phyloP scores from a whole-genome alignment of 2,797 vertebrate species.

The Enteromius afrohamiltoni region DNA sequence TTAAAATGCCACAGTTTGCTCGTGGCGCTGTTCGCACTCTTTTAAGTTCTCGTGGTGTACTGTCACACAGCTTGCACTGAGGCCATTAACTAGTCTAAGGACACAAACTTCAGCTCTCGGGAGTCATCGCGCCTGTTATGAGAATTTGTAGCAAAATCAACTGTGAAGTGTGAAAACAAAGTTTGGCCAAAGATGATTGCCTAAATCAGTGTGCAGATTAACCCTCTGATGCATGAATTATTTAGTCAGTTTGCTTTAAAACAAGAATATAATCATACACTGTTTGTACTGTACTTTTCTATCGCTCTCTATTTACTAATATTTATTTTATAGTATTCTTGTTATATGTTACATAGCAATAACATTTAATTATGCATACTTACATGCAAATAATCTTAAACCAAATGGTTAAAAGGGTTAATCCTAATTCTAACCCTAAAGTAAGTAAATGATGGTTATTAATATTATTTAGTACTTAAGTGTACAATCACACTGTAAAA shows the following conservation, averaged over 20 bases:
- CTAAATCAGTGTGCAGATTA: neutral
- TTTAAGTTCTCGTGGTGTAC: constrained; percentile 42
- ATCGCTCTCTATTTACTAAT: neutral
- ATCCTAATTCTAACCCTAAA: neutral
- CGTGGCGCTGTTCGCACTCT: constrained; percentile 44
- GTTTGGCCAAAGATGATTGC: neutral
- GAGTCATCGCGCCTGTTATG: constrained; percentile 8
- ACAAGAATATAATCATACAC: too few relatives aligned
- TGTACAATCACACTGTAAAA: neutral
- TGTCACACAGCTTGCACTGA: constrained; percentile 24
- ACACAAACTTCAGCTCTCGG: constrained; percentile 23
- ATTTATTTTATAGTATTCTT: neutral
- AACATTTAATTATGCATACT: too few relatives aligned
- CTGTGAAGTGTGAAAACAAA: constrained; percentile 9
- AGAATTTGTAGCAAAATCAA: constrained; percentile 16
- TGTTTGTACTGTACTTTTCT: too few relatives aligned
- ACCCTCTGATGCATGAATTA: neutral
- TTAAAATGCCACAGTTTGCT: constrained; percentile 54
- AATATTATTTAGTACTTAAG: neutral
- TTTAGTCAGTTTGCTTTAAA: neutral
- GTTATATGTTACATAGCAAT: neutral
- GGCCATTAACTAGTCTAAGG: constrained; percentile 33
- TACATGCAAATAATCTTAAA: too few relatives aligned
- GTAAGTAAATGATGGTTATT: neutral
- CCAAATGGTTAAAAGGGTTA: too few relatives aligned